phyloP scores from a whole-genome alignment of 2,888 invertebrate genomes.

The Dendrolimus pini region DNA sequence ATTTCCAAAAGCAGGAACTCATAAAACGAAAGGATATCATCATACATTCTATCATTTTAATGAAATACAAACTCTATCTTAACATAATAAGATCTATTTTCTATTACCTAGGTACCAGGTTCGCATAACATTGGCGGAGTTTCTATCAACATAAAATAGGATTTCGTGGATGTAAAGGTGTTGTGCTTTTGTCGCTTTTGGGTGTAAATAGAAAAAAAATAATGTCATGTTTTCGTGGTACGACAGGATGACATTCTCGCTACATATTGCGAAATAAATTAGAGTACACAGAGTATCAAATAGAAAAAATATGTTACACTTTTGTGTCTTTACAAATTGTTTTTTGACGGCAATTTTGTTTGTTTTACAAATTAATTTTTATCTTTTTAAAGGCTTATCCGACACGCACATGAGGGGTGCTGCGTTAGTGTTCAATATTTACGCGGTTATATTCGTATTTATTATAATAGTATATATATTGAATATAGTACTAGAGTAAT shows the following conservation, averaged over 20 bases:
- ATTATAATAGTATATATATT: too few relatives aligned
- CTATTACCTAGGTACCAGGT: conserved; percentile 1
- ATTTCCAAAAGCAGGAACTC: not conserved
- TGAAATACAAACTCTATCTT: not conserved
- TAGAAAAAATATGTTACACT: too few relatives aligned
- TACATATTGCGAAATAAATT: not conserved
- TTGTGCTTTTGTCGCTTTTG: not conserved
- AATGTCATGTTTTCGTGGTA: not conserved
- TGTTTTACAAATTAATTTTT: too few relatives aligned
- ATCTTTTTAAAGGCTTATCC: too few relatives aligned
- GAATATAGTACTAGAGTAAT: too few relatives aligned
- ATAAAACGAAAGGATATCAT: conserved; percentile 1
- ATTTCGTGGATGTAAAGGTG: not conserved
- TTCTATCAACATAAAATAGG: not conserved
- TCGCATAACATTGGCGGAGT: conserved; percentile 2
- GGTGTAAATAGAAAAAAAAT: not conserved
- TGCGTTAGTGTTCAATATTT: too few relatives aligned
- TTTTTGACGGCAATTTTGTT: too few relatives aligned
- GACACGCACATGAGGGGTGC: too few relatives aligned
- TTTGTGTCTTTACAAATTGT: too few relatives aligned
- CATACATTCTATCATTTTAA: not conserved
- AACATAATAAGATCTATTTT: not conserved
- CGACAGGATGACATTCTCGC: not conserved
- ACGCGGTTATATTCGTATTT: too few relatives aligned
- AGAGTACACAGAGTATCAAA: too few relatives aligned